Conservation (phyloP, 1,140 invertebrate species). For the Helicoverpa armigera region DNA sequence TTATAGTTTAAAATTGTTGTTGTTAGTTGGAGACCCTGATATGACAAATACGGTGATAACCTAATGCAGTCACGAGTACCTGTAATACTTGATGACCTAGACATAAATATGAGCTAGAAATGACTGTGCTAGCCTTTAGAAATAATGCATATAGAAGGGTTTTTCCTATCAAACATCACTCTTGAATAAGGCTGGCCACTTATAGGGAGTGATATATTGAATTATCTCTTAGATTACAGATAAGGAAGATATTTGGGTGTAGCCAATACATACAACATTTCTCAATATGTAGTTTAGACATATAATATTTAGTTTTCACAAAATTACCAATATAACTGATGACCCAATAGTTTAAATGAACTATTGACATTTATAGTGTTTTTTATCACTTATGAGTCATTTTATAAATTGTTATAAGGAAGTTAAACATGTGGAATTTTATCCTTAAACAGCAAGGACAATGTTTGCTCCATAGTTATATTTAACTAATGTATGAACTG, state of each 20-base stretch:
- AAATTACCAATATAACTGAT: background rate
- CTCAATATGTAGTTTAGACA: too few species aligned
- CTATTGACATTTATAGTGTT: background rate
- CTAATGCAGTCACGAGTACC: background rate
- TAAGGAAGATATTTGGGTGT: too few species aligned
- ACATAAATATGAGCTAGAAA: background rate
- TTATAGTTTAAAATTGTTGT: slow-evolving; percentile 21
- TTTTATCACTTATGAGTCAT: background rate
- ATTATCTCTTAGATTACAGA: too few species aligned
- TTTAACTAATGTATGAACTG: slow-evolving; percentile 5
- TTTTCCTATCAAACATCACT: background rate
- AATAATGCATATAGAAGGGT: background rate
- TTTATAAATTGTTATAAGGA: background rate
- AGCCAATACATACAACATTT: too few species aligned
- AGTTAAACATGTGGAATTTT: background rate
- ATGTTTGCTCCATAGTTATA: background rate
- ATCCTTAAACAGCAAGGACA: slow-evolving; percentile 26
- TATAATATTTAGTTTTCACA: too few species aligned
- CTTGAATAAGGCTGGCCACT: too few species aligned
- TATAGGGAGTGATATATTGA: too few species aligned
- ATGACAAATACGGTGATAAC: slow-evolving; percentile 1
- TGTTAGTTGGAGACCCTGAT: background rate
- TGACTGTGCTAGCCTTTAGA: background rate
- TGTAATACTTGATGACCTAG: slow-evolving; percentile 12
- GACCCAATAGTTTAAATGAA: background rate